Evolutionary conservation across 2,113 vertebrate genomes (phyloP).

Genomic region (Suncus etruscus): DNA sequence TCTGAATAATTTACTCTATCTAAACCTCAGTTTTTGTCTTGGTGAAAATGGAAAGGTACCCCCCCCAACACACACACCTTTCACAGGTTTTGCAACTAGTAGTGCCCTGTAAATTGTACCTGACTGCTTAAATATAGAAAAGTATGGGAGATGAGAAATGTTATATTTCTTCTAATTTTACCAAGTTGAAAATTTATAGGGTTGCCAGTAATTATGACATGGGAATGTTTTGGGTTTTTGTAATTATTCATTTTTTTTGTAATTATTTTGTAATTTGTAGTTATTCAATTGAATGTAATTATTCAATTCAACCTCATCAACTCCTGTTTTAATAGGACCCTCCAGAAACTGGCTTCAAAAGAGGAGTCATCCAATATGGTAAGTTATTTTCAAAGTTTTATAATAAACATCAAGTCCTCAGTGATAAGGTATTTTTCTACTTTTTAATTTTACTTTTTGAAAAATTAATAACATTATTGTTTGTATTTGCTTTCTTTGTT

Average conservation of each 20-base stretch:
- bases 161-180: constrained; percentile 31
- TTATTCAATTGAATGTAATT: no score
- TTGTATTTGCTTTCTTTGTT: constrained; percentile 65
- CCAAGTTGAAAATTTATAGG: constrained; percentile 51
- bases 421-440: constrained; percentile 33
- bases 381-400: constrained; percentile 69
- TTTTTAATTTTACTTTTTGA: constrained; percentile 60
- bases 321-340: constrained; percentile 79
- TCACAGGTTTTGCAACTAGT: not conserved
- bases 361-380: constrained; percentile 88
- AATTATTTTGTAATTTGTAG: no score
- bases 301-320: not conserved
- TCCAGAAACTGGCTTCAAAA: constrained; percentile 84
- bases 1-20: not conserved
- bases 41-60: not conserved
- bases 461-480: constrained; percentile 50
- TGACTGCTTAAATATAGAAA: not conserved
- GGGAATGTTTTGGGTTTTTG: constrained; percentile 37
- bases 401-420: constrained; percentile 22
- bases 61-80: not conserved
- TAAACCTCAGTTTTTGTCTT: not conserved
- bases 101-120: not conserved
- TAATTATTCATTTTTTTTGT: not conserved
- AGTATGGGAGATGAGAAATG: not conserved
- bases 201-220: constrained; percentile 12